Evolutionary conservation across 2,113 vertebrate genomes (phyloP).

Genomic region (Tursiops truncatus): DNA sequence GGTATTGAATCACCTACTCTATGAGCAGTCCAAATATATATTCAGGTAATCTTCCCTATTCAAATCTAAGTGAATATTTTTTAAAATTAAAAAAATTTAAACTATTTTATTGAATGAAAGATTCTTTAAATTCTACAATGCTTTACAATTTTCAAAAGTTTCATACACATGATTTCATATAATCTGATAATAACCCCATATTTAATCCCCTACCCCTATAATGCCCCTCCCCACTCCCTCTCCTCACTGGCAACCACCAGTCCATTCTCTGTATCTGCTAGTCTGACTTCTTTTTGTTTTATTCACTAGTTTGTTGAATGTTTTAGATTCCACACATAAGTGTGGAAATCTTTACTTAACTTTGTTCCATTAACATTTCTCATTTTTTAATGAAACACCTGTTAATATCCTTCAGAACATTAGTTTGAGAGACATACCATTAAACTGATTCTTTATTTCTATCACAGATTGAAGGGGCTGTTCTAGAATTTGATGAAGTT

Average conservation of each 20-base stretch:
- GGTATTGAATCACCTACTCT: neutral
- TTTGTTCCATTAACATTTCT: neutral
- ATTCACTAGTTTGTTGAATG: neutral
- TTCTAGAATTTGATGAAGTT: constrained; percentile 14
- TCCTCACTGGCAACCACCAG: neutral
- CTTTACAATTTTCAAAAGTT: neutral
- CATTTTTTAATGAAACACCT: neutral
- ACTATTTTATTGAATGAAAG: neutral
- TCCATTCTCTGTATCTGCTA: neutral
- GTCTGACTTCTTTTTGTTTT: neutral
- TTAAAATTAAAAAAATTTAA: neutral
- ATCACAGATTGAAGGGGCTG: neutral
- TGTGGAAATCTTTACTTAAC: neutral
- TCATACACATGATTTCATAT: neutral
- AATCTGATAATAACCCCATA: neutral
- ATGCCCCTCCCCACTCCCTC: no score
- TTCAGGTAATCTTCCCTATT: neutral
- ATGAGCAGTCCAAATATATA: neutral
- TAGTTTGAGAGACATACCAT: neutral
- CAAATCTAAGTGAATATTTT: neutral
- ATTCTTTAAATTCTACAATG: neutral
- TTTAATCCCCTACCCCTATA: neutral
- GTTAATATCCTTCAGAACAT: neutral
- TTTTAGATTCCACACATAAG: neutral
- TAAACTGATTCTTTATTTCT: constrained; percentile 29